A percentile compares a stretch with the other conserved stretches of the same genome.
Conservation (phyloP, 2,113 vertebrate genomes). For the Alethe castanea region DNA sequence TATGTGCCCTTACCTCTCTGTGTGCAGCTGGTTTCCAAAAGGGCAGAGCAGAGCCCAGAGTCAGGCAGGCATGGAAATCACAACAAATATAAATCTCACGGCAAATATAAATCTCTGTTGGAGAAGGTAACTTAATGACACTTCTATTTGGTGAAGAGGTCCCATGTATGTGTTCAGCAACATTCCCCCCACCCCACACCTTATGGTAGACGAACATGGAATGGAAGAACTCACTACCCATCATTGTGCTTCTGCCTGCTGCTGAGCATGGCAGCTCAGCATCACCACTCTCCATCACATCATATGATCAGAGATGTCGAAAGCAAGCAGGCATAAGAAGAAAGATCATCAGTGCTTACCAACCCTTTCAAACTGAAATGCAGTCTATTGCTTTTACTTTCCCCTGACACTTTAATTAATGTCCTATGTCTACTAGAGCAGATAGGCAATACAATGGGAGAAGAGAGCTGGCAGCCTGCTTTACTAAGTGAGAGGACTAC, state of each 20-base stretch:
- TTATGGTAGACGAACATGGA: neutral
- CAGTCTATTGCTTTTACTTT: neutral
- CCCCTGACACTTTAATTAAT: neutral
- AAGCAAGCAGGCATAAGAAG: neutral
- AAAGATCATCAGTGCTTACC: neutral
- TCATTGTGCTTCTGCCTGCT: neutral
- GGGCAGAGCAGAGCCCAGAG: neutral
- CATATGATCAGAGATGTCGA: neutral
- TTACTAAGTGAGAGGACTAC: neutral
- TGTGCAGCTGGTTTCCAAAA: neutral
- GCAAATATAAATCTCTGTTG: neutral
- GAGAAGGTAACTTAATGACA: neutral
- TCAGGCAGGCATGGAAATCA: neutral
- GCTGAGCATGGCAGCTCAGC: neutral
- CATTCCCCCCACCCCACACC: rapidly evolving
- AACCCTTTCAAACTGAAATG: neutral
- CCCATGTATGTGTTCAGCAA: neutral
- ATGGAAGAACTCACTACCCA: rapidly evolving
- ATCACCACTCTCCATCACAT: neutral
- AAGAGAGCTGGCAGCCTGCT: neutral
- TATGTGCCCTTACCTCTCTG: neutral
- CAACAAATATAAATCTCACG: neutral
- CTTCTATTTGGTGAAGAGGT: neutral
- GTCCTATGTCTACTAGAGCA: neutral
- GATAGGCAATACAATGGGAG: neutral